These are phyloP conservation scores for Gambelia wislizenii DNA, from an alignment of 2,797 vertebrate species.

Conservation along the genomic window DNA sequence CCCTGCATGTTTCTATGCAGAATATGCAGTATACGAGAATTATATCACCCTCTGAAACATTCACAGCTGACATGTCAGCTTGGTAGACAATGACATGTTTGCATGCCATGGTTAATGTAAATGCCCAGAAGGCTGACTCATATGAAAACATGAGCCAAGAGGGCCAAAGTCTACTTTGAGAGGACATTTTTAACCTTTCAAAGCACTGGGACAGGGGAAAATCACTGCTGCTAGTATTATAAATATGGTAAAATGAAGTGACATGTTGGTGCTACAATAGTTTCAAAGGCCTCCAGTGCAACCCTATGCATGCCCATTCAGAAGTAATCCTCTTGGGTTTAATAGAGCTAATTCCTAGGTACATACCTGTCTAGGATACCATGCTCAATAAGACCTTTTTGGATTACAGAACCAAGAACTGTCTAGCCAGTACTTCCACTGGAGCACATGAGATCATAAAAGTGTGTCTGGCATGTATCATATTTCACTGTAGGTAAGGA, in stretches of 20 bases:
- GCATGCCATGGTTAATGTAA: slow-evolving; percentile 14
- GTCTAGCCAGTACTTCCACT: too few species aligned
- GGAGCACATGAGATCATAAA: background rate
- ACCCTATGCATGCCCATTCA: background rate
- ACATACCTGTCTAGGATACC: background rate
- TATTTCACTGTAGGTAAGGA: background rate
- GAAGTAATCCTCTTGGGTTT: background rate
- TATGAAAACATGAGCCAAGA: slow-evolving; percentile 30
- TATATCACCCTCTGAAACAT: background rate
- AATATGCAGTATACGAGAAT: background rate
- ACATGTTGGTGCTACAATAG: background rate
- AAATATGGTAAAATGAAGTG: background rate
- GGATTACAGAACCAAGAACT: too few species aligned
- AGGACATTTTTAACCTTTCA: slow-evolving; percentile 48
- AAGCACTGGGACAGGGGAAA: background rate
- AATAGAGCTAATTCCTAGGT: background rate
- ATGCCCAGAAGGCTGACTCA: slow-evolving; percentile 58
- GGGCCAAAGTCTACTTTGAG: slow-evolving; percentile 58
- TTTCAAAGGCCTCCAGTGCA: background rate
- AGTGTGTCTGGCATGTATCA: background rate
- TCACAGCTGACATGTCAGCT: background rate
- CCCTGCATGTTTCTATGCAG: background rate
- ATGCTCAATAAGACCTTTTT: too few species aligned
- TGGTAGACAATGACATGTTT: background rate
- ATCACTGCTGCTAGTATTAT: background rate